Conservation (phyloP, 1,140 invertebrate genomes). For the Ceratina japonica region DNA sequence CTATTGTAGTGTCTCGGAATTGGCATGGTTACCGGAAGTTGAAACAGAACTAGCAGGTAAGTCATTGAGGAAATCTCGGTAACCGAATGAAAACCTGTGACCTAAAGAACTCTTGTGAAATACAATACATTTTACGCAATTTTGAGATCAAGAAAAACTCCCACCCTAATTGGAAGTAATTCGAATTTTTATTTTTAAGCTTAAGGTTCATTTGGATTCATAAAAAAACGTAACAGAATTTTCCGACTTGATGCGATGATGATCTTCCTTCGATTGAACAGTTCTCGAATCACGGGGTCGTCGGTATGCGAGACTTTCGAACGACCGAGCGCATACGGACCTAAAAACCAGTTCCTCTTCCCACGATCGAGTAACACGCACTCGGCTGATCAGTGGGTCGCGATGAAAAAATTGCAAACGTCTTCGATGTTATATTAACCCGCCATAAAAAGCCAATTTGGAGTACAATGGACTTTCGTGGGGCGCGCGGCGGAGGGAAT, state of each 20-base stretch:
- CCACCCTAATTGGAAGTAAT: no score
- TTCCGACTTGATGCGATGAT: background rate
- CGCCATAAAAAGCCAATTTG: conserved; percentile 72
- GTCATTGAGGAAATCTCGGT: background rate
- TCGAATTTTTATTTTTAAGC: background rate
- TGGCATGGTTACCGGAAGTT: conserved; percentile 28
- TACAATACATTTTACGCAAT: background rate
- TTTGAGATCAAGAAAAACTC: background rate
- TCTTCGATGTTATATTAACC: conserved; percentile 67
- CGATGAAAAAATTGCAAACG: conserved; percentile 65
- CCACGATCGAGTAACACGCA: conserved; percentile 25
- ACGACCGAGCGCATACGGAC: background rate
- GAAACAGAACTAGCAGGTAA: background rate
- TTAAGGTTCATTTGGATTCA: background rate
- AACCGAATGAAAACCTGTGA: no score
- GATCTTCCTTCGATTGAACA: background rate
- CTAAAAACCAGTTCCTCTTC: conserved; percentile 53
- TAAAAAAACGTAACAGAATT: background rate
- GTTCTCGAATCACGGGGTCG: background rate
- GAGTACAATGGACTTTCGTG: conserved; percentile 63
- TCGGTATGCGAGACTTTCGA: conserved; percentile 19
- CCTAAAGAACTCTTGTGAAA: background rate
- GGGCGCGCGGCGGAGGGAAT: conserved; percentile 37
- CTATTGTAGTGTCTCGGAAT: conserved; percentile 15
- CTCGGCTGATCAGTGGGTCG: conserved; percentile 27